Evolutionary conservation across 2,797 vertebrate species (phyloP), one percentile per base, ranked within the genome.

Genomic region (Crypturellus tataupa): DNA sequence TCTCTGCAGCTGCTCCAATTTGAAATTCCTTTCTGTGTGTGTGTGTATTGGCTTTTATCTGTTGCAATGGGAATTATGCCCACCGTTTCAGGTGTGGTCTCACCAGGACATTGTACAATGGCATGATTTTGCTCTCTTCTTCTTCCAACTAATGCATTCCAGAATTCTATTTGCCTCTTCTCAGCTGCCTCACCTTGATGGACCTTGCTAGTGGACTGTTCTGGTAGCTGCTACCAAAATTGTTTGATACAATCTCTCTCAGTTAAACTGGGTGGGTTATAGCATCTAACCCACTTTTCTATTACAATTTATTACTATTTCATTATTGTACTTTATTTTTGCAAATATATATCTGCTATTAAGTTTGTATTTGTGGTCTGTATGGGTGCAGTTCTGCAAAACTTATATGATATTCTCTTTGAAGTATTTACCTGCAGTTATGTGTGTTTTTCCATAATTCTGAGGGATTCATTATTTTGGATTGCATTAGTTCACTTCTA

Each of bases 1-100:
- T 86, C 55, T 90, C 21, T 86, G 59, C 46, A 91, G 88, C 77
- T 91, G 62, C 59, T 91, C 44, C 63, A 31, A 1, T 86, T 81
- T 60, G 59, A 69, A 93, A 20, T 86, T 64, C 55, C 55, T 56
- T 56, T 56, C 62, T 46, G 73, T 44, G 14, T 18, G 17, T 49
- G 23, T 7, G 1, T 71, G 8, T 75, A 25, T 73, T 31, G 53
- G 15, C 39, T 60, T 90, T 75, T 71, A 91, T 47, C 16, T 64
- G 24, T 76, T 79, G 20, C 5, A 53, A 18, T 62, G 40, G 86
- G 67, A 71, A 65, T 76, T 62, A 35, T 14, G 14, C 40, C 2
- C 19, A 67, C 20, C 7, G 6, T 72, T 88, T 63, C 75, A 79
- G 63, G 42, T 83, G 80, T 42, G 64, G 1, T 68, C 53, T 78